Evolutionary conservation across 2,888 invertebrate genomes (phyloP).

Genomic region (Pogonocherus hispidulus): DNA sequence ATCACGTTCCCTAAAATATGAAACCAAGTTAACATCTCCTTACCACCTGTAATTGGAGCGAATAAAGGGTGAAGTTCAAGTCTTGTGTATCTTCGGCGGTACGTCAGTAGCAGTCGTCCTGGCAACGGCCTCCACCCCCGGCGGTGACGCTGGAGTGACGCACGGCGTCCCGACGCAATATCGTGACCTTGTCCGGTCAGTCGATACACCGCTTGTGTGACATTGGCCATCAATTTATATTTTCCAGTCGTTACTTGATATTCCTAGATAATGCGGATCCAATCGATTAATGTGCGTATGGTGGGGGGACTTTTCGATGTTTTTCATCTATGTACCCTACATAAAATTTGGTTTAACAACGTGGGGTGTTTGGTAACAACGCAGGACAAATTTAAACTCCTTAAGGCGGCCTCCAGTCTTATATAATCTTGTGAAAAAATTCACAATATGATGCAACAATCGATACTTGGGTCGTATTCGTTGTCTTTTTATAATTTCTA

Average conservation of each 20-base stretch:
- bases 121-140: conserved; percentile 64
- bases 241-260: conserved; percentile 23
- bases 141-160: conserved; percentile 64
- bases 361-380: too few relatives aligned
- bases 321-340: too few relatives aligned
- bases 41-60: conserved; percentile 5
- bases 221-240: conserved; percentile 53
- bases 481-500: too few relatives aligned
- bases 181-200: conserved; percentile 63
- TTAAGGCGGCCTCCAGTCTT: too few relatives aligned
- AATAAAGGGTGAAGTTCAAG: conserved; percentile 32
- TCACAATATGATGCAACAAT: too few relatives aligned
- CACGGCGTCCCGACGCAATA: conserved; percentile 63
- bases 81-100: conserved; percentile 38
- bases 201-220: conserved; percentile 51
- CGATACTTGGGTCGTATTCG: too few relatives aligned
- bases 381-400: too few relatives aligned
- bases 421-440: too few relatives aligned
- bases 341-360: too few relatives aligned
- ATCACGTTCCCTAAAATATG: background rate
- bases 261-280: conserved; percentile 1
- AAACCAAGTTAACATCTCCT: background rate
- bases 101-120: conserved; percentile 60
- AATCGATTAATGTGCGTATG: background rate
- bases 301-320: background rate